Conservation (phyloP, 2,113 vertebrate genomes). For the Heloderma charlesbogerti region DNA sequence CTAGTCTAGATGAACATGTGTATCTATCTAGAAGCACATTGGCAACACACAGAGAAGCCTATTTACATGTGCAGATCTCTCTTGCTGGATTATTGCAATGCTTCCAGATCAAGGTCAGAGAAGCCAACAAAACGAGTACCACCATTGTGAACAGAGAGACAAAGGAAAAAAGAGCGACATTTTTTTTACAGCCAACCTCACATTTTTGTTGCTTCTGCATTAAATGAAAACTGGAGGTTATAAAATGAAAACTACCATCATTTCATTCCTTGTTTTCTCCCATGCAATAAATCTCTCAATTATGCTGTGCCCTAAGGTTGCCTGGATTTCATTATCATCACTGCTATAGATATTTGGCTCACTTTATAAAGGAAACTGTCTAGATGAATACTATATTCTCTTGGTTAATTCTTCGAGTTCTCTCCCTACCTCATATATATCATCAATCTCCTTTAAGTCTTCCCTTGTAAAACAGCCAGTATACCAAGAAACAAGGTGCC, state of each 20-base stretch:
- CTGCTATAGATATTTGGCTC: conserved; percentile 23
- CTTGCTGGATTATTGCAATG: neutral
- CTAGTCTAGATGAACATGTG: neutral
- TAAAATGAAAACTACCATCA: conserved; percentile 27
- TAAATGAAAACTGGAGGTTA: neutral
- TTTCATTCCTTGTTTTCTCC: conserved; percentile 45
- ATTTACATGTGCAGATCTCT: neutral
- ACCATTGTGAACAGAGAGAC: neutral
- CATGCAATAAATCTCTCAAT: conserved; percentile 40
- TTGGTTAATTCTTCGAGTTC: conserved; percentile 52
- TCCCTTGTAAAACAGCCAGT: conserved; percentile 56
- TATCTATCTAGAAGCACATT: neutral
- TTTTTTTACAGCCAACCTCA: neutral
- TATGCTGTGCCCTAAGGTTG: conserved; percentile 39
- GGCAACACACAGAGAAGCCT: too few species aligned
- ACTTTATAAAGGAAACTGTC: conserved; percentile 50
- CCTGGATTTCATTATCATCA: conserved; percentile 56
- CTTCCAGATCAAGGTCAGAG: neutral
- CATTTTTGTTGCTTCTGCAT: neutral
- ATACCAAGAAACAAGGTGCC: conserved; percentile 57
- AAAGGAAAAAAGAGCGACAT: fast-evolving
- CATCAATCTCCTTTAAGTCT: conserved; percentile 53
- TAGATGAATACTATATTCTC: conserved; percentile 40
- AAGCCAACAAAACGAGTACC: fast-evolving
- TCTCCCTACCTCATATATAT: conserved; percentile 56